These are phyloP conservation scores for Bufo bufo DNA, from an alignment of 2,113 vertebrate genomes.

Conservation along the genomic window DNA sequence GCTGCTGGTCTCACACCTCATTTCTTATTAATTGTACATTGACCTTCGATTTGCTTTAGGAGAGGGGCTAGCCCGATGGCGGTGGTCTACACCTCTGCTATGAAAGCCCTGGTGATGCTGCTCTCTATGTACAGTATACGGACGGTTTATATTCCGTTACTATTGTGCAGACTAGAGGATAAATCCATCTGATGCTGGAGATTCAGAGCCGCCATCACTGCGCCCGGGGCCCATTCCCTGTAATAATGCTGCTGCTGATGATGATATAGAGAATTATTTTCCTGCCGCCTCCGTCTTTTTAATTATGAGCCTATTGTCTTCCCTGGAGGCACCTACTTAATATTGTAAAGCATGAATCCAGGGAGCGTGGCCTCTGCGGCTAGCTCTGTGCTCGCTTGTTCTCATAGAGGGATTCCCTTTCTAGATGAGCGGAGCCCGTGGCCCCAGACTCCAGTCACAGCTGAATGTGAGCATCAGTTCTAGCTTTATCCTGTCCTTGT, in stretches of 20 bases:
- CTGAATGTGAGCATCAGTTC: neutral
- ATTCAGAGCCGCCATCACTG: neutral
- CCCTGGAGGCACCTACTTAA: constrained; percentile 12
- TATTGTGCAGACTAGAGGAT: neutral
- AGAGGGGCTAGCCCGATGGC: no score
- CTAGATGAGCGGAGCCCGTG: neutral
- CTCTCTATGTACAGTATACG: no score
- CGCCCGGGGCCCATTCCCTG: neutral
- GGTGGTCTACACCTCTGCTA: no score
- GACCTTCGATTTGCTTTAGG: no score
- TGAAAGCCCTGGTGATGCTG: no score
- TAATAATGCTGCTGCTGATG: neutral
- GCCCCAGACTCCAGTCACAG: neutral
- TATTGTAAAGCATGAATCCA: neutral
- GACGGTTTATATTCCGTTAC: no score
- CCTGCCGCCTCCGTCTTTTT: constrained; percentile 22
- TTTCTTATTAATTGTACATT: no score
- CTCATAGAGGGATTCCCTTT: constrained; percentile 1
- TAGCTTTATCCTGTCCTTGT: neutral
- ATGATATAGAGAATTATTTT: neutral
- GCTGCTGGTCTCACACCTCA: no score
- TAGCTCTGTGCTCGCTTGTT: neutral
- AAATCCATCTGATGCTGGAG: neutral
- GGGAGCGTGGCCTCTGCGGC: no score
- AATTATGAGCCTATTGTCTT: constrained; percentile 27